Conservation (phyloP, 23 tunicate species). For the Diplosoma virens region DNA sequence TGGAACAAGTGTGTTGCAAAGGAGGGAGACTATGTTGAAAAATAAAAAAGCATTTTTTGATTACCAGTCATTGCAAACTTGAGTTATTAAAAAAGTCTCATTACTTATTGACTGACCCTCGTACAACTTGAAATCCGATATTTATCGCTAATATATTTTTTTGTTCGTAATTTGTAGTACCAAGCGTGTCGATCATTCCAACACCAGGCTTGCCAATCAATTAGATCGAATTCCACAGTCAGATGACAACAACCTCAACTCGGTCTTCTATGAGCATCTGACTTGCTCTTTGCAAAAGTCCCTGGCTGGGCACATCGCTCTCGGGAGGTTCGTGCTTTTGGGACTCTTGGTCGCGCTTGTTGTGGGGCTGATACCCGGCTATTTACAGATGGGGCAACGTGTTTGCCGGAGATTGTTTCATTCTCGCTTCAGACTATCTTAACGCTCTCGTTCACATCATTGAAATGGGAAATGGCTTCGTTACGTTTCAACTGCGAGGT, state of each 20-base stretch:
- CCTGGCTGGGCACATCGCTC: constrained; percentile 79
- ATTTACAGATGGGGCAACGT: constrained; percentile 88
- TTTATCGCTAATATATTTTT: too few relatives aligned
- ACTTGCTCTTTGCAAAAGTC: constrained; percentile 79
- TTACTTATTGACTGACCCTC: too few relatives aligned
- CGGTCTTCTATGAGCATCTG: constrained; percentile 90
- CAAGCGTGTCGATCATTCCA: constrained; percentile 77
- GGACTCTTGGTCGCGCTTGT: neutral
- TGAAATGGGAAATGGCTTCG: constrained; percentile 73
- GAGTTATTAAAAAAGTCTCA: too few relatives aligned
- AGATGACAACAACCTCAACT: constrained; percentile 87
- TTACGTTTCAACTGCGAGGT: constrained; percentile 93
- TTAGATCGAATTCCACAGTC: constrained; percentile 58
- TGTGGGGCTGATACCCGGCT: neutral
- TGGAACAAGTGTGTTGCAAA: too few relatives aligned
- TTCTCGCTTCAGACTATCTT: constrained; percentile 76
- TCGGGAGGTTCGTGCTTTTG: constrained; percentile 73
- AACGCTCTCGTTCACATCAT: constrained; percentile 89
- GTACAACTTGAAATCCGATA: too few relatives aligned
- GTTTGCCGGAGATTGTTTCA: constrained; percentile 85
- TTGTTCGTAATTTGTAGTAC: too few relatives aligned
- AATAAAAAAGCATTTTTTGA: too few relatives aligned
- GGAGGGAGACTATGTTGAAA: too few relatives aligned
- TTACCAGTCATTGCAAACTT: too few relatives aligned
- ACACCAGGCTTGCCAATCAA: constrained; percentile 75